phyloP scores from a whole-genome alignment of 2,797 vertebrate species.

The Delichon dasypus region DNA sequence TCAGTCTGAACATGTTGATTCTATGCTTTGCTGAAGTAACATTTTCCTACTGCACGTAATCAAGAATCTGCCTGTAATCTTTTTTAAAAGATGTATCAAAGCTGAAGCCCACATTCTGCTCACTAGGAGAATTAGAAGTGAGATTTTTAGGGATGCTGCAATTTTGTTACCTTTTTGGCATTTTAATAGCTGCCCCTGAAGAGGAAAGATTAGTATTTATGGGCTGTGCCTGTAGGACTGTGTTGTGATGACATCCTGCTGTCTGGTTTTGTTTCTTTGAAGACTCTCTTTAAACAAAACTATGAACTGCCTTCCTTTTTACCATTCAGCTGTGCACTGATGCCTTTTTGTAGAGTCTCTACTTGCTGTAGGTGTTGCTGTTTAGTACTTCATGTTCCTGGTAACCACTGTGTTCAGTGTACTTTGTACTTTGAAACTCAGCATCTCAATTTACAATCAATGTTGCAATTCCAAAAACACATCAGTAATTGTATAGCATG shows the following conservation, averaged over 20 bases:
- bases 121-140: not conserved
- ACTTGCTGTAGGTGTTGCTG: not conserved
- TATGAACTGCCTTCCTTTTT: not conserved
- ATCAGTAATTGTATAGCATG: not conserved
- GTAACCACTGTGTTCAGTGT: not conserved
- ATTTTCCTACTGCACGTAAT: not conserved
- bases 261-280: conserved; percentile 20
- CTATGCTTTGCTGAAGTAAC: not conserved
- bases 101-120: not conserved
- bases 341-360: not conserved
- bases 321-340: not conserved
- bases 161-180: not conserved
- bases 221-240: not conserved
- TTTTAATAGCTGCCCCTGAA: conserved; percentile 9
- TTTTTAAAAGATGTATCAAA: not conserved
- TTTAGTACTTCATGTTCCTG: not conserved
- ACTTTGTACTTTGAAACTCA: not conserved
- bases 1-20: not conserved
- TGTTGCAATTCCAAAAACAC: not conserved
- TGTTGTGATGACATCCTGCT: conserved; percentile 22
- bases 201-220: not conserved
- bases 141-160: not conserved
- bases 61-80: too few species aligned
- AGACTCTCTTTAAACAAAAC: conserved; percentile 5
- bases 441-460: not conserved